Conservation (phyloP, 2,113 vertebrate genomes). For the Platichthys stellatus region DNA sequence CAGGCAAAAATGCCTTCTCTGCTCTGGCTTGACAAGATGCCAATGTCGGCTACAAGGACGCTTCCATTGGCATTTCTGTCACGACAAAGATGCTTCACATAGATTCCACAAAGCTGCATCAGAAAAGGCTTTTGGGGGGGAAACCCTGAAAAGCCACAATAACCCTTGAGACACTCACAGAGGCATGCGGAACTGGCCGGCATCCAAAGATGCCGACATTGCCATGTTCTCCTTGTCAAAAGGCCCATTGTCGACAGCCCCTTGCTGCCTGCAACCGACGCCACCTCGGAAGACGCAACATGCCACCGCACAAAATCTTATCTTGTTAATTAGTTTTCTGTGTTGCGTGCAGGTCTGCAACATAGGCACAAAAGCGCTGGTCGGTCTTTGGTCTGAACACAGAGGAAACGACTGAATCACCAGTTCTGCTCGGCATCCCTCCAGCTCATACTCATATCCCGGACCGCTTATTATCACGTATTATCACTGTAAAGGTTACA, state of each 20-base stretch:
- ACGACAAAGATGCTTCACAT: constrained; percentile 75
- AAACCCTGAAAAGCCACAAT: constrained; percentile 73
- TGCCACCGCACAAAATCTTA: constrained; percentile 69
- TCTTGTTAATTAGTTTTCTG: constrained; percentile 77
- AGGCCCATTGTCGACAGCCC: constrained; percentile 53
- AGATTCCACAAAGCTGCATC: constrained; percentile 70
- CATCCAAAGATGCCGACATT: constrained; percentile 84
- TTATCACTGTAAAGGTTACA: constrained; percentile 47
- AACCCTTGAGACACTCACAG: constrained; percentile 71
- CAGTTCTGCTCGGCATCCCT: constrained; percentile 28
- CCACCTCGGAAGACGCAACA: constrained; percentile 65
- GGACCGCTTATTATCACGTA: background rate
- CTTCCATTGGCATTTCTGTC: constrained; percentile 66
- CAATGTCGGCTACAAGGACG: constrained; percentile 22
- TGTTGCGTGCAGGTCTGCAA: constrained; percentile 66
- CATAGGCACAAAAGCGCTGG: constrained; percentile 62
- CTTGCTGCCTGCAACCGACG: constrained; percentile 36
- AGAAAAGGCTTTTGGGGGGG: constrained; percentile 53
- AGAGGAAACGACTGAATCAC: constrained; percentile 47
- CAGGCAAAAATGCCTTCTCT: constrained; percentile 6
- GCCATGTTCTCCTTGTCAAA: constrained; percentile 55
- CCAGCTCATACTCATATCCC: constrained; percentile 25
- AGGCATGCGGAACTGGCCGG: constrained; percentile 73
- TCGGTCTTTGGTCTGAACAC: constrained; percentile 19
- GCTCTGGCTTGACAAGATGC: background rate